These are phyloP conservation scores for Phorcus lineatus DNA, from an alignment of 2,888 invertebrate genomes.

Conservation along the genomic window DNA sequence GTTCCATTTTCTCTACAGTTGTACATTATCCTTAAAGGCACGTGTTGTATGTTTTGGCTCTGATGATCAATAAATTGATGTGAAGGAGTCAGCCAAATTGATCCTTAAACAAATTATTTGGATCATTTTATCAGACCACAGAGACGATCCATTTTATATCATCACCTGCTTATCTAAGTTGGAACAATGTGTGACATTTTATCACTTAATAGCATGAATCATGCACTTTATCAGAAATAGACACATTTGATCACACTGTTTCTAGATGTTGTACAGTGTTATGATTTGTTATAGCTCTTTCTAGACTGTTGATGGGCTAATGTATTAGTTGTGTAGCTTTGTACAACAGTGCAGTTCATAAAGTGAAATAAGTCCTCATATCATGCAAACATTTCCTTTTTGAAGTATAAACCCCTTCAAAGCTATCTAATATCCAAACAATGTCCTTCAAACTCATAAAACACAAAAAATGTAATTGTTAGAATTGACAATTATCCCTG, in stretches of 20 bases:
- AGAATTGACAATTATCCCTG: too few species aligned
- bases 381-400: too few species aligned
- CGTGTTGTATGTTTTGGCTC: slow-evolving; percentile 30
- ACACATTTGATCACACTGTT: slow-evolving; percentile 10
- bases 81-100: slow-evolving; percentile 22
- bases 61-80: slow-evolving; percentile 29
- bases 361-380: too few species aligned
- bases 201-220: background rate
- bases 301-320: background rate
- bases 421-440: too few species aligned
- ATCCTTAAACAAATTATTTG: slow-evolving; percentile 28
- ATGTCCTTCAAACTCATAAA: too few species aligned
- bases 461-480: too few species aligned
- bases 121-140: background rate
- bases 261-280: slow-evolving; percentile 5
- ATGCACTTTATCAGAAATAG: background rate
- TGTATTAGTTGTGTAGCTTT: background rate
- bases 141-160: background rate
- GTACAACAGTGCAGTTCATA: background rate
- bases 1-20: background rate
- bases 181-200: slow-evolving; percentile 14
- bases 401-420: too few species aligned
- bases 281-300: background rate
- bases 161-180: background rate
- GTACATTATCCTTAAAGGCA: background rate